phyloP scores from a whole-genome alignment of 2,797 vertebrate genomes.

The Carcharodon carcharias region DNA sequence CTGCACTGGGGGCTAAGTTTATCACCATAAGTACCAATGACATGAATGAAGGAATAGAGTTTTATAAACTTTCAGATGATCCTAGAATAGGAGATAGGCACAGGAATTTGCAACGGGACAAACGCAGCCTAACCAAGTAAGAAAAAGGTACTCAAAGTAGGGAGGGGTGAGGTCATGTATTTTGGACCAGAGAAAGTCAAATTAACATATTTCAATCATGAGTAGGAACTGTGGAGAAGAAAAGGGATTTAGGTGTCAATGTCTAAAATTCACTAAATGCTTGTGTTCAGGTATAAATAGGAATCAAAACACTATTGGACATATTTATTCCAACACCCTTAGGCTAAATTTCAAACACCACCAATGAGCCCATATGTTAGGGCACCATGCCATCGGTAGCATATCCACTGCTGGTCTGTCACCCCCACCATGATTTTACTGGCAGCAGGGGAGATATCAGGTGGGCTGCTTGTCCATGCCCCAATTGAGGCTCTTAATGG shows the following conservation, averaged over 20 bases:
- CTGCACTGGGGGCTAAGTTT: neutral
- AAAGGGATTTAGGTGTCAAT: neutral
- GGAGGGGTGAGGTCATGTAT: too few relatives aligned
- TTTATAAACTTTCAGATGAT: neutral
- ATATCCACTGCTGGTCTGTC: too few relatives aligned
- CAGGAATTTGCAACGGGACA: neutral
- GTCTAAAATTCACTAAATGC: neutral
- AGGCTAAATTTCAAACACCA: too few relatives aligned
- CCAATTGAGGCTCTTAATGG: too few relatives aligned
- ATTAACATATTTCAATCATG: neutral
- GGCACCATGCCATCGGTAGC: too few relatives aligned
- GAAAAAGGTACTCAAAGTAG: too few relatives aligned
- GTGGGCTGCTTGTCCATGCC: too few relatives aligned
- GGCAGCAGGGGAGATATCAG: too few relatives aligned
- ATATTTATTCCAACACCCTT: too few relatives aligned
- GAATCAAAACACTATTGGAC: too few relatives aligned
- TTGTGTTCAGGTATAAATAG: neutral
- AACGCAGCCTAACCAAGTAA: neutral
- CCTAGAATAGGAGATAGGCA: neutral
- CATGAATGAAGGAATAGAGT: neutral
- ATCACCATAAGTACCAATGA: neutral
- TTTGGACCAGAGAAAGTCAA: neutral
- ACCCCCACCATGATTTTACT: too few relatives aligned
- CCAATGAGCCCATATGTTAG: too few relatives aligned
- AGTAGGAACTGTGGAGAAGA: neutral